Base-by-base conservation (phyloP, 2,113 vertebrate species). In the Chlorocebus sabaeus region DNA sequence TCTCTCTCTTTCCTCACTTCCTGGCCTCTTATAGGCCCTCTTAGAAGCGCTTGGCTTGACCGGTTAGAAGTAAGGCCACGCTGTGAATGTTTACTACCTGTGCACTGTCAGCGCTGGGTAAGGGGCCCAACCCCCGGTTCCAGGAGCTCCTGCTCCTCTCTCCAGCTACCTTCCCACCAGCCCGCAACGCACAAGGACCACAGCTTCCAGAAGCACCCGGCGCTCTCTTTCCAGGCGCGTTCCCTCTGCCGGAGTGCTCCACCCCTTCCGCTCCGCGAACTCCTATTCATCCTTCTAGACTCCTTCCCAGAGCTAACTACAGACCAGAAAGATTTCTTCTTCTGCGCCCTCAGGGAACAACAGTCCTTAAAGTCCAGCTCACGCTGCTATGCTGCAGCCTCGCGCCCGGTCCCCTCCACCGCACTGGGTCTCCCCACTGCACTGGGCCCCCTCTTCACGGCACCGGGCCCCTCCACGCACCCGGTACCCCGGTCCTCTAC, bases 21-120 rank as follows among this genome's bases (percentile, higher is more conserved):
- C 57, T 0, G 5, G 32, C 8, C 22, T 16, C n/a, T 12, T 11
- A 40, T 35, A 55, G 55, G 16, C 25, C 0, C 0, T 57, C 50
- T 32, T 76, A 8, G 38, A 61, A 78, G 76, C 27, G 3, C 76
- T 27, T 30, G 68, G n/a, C 38, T 30, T 30, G 81, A n/a, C 6
- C 30, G 20, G 30, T 35, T 30, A 59, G 40, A 90, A 78, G 81
- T 12, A 6, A 38, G 0, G 0, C 25, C 64, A 3, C 1, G 38
- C 50, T 25, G 40, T 30, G 57, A 3, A 12, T 73, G 68, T 55
- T 67, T 52, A 35, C 52, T 48, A 11, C 55, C 55, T n/a, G 30
- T 2, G 1, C 78, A 0, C 12, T 0, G 76, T 7, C 3, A n/a
- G 6, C 23, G 4, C 68, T 2, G 35, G n/a, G 61, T 8, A 3